phyloP scores from a whole-genome alignment of 1,140 invertebrate genomes.

The Bombus confusus region DNA sequence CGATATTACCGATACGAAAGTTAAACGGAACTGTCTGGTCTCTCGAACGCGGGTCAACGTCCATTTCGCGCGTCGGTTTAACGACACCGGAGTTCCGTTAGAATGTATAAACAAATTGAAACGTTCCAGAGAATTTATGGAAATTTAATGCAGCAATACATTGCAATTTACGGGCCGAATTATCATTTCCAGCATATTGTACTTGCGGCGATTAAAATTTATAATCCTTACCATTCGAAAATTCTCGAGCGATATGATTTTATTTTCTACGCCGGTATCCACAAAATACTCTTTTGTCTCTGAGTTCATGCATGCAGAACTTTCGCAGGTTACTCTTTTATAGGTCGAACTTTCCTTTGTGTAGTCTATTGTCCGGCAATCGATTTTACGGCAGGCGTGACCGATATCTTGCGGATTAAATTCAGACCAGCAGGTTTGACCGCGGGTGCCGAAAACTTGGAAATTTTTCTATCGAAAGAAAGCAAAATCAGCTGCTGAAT shows the following conservation, averaged over 20 bases:
- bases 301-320: background rate
- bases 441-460: background rate
- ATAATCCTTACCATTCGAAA: background rate
- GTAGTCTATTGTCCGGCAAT: background rate
- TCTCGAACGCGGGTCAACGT: too few species aligned
- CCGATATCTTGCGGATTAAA: conserved; percentile 23
- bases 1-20: background rate
- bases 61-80: background rate
- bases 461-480: background rate
- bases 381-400: conserved; percentile 1
- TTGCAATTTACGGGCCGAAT: background rate
- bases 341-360: background rate
- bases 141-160: background rate
- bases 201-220: background rate
- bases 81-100: background rate
- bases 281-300: background rate
- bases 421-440: background rate
- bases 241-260: background rate
- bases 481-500: background rate
- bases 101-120: background rate
- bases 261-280: background rate
- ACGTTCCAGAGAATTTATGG: background rate
- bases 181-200: background rate
- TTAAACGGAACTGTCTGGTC: background rate
- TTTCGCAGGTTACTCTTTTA: background rate